Evolutionary conservation across 2,113 vertebrate species (phyloP).

Genomic region (Donacobius atricapilla): DNA sequence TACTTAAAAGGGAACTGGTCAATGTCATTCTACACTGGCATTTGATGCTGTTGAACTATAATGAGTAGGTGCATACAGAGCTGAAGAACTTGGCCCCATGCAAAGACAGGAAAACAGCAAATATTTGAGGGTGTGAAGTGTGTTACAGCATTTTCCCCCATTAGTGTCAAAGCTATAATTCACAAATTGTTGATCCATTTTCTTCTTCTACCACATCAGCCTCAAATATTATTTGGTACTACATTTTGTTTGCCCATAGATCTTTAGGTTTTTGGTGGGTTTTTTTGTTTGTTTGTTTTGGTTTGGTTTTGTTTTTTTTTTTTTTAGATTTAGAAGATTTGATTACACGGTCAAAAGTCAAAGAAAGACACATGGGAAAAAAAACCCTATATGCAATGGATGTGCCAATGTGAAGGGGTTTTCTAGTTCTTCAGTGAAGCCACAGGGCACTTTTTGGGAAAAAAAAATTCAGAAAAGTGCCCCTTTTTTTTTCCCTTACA

Average conservation of each 20-base stretch:
- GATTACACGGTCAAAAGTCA: conserved; percentile 44
- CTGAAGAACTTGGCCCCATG: conserved; percentile 24
- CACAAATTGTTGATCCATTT: conserved; percentile 64
- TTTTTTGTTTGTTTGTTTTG: background rate
- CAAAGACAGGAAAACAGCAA: conserved; percentile 2
- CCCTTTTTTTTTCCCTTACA: background rate
- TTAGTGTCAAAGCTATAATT: conserved; percentile 67
- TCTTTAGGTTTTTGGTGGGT: background rate
- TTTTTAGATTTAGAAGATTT: conserved; percentile 1
- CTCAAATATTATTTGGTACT: conserved; percentile 71
- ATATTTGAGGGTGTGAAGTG: conserved; percentile 58
- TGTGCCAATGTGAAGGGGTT: conserved; percentile 5
- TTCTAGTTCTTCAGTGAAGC: conserved; percentile 26
- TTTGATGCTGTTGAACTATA: conserved; percentile 24
- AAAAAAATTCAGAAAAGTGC: background rate
- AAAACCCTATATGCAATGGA: background rate
- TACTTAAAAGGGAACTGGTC: conserved; percentile 71
- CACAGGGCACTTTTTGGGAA: background rate
- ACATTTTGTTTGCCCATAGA: conserved; percentile 51
- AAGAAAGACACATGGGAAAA: conserved; percentile 44
- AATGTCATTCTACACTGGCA: conserved; percentile 40
- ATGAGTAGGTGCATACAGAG: background rate
- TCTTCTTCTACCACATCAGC: conserved; percentile 60
- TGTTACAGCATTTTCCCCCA: conserved; percentile 37
- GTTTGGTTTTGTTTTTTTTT: background rate